phyloP scores from a whole-genome alignment of 2,797 vertebrate genomes.

The Cottoperca gobio region DNA sequence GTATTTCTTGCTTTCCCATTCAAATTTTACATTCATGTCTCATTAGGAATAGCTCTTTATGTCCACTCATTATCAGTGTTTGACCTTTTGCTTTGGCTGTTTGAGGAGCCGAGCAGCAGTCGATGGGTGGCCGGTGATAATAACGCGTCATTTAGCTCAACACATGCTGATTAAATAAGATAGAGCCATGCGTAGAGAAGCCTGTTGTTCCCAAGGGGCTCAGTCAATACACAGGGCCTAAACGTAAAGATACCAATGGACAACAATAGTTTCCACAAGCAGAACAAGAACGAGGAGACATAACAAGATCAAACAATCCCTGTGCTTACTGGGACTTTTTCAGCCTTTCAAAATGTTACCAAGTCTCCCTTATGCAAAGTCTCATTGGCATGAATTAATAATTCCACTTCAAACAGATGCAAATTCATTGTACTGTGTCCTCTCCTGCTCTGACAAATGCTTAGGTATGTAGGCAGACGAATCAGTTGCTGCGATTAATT shows the following conservation, averaged over 20 bases:
- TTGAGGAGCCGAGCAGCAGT: slow-evolving; percentile 76
- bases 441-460: slow-evolving; percentile 79
- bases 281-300: slow-evolving; percentile 40
- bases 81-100: slow-evolving; percentile 82
- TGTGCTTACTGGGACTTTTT: slow-evolving; percentile 53
- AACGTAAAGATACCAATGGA: slow-evolving; percentile 54
- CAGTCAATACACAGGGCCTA: slow-evolving; percentile 49
- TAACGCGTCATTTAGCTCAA: slow-evolving; percentile 75
- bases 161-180: slow-evolving; percentile 86
- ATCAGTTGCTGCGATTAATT: slow-evolving; percentile 67
- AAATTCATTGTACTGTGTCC: slow-evolving; percentile 78
- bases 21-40: slow-evolving; percentile 74
- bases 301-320: slow-evolving; percentile 64
- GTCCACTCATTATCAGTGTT: slow-evolving; percentile 81
- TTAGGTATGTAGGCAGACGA: slow-evolving; percentile 75
- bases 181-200: slow-evolving; percentile 58
- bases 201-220: slow-evolving; percentile 62
- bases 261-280: slow-evolving; percentile 55
- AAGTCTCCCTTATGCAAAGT: slow-evolving; percentile 66
- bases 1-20: slow-evolving; percentile 64
- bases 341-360: slow-evolving; percentile 52
- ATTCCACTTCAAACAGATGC: slow-evolving; percentile 84
- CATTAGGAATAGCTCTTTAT: slow-evolving; percentile 77
- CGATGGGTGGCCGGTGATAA: slow-evolving; percentile 75
- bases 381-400: slow-evolving; percentile 84